Percentiles rank a stretch among this genome's conserved stretches.
Conservation (phyloP, 1,140 invertebrate genomes). For the Oedothorax gibbosus region DNA sequence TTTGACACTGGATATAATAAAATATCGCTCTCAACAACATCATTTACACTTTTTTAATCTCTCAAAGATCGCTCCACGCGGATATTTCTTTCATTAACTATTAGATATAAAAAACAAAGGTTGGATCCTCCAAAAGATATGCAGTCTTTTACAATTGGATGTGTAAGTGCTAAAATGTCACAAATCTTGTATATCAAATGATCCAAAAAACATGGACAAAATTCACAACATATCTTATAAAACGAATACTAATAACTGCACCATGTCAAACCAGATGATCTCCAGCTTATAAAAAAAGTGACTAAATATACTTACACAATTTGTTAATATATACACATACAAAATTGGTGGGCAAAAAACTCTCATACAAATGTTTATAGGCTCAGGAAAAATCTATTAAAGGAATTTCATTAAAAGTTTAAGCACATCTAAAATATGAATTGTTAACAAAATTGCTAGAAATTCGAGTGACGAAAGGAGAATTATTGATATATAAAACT, state of each 20-base stretch:
- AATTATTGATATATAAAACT: background rate
- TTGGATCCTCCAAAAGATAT: conserved; percentile 56
- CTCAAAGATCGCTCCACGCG: conserved; percentile 23
- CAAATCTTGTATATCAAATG: conserved; percentile 59
- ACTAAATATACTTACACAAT: conserved; percentile 58
- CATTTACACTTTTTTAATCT: conserved; percentile 38
- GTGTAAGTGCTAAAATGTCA: conserved; percentile 61
- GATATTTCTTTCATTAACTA: conserved; percentile 41
- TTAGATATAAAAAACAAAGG: conserved; percentile 60
- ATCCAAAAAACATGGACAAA: conserved; percentile 61
- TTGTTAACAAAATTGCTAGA: conserved; percentile 37
- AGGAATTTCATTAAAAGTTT: conserved; percentile 43
- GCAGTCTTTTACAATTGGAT: conserved; percentile 51
- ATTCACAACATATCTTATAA: conserved; percentile 58
- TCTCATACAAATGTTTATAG: conserved; percentile 50
- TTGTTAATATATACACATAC: conserved; percentile 58
- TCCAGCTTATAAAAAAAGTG: conserved; percentile 55
- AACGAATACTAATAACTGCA: conserved; percentile 59
- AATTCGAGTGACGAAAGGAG: background rate
- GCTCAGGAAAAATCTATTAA: conserved; percentile 53
- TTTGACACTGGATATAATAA: conserved; percentile 55
- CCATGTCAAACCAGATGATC: conserved; percentile 36
- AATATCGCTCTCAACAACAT: conserved; percentile 50
- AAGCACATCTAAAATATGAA: conserved; percentile 44
- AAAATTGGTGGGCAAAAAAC: conserved; percentile 58